These are phyloP conservation scores for Drosophila setosimentum DNA, from an alignment of 2,888 invertebrate species.

Conservation along the genomic window DNA sequence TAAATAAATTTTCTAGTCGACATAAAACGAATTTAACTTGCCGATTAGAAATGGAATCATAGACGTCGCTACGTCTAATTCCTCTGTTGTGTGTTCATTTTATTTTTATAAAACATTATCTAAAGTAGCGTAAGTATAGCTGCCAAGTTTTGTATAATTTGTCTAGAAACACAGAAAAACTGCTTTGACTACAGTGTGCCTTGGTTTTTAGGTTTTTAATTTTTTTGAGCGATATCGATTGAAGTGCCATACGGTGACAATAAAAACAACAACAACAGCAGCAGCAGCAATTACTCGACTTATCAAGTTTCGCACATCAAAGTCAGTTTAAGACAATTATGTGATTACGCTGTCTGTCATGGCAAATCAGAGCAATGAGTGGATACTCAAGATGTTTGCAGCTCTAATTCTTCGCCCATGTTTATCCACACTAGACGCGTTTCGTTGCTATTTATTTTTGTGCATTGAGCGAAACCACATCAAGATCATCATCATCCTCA, in stretches of 20 bases:
- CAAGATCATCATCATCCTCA: constrained; percentile 15
- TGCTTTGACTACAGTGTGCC: constrained; percentile 8
- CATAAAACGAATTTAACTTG: not conserved
- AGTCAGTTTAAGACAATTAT: constrained; percentile 24
- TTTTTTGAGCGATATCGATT: constrained; percentile 13
- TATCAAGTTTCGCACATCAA: constrained; percentile 21
- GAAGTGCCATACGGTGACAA: constrained; percentile 30
- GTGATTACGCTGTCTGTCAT: constrained; percentile 36
- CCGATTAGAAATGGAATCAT: constrained; percentile 1
- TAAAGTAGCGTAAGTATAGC: constrained; percentile 8
- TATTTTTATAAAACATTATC: constrained; percentile 7
- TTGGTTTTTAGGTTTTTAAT: not conserved
- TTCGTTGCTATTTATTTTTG: constrained; percentile 4
- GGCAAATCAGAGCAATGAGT: constrained; percentile 6
- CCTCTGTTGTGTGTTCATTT: constrained; percentile 5
- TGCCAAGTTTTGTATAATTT: constrained; percentile 6
- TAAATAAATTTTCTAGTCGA: not conserved
- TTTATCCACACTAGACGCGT: not conserved
- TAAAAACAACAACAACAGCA: not conserved
- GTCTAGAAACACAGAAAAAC: not conserved
- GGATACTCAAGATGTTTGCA: constrained; percentile 17
- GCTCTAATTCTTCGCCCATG: constrained; percentile 11
- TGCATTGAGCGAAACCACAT: constrained; percentile 19
- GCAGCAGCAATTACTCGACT: constrained; percentile 8
- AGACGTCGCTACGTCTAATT: constrained; percentile 18